phyloP scores from a whole-genome alignment of 2,888 invertebrate genomes.

The Eutolmus rufibarbis region DNA sequence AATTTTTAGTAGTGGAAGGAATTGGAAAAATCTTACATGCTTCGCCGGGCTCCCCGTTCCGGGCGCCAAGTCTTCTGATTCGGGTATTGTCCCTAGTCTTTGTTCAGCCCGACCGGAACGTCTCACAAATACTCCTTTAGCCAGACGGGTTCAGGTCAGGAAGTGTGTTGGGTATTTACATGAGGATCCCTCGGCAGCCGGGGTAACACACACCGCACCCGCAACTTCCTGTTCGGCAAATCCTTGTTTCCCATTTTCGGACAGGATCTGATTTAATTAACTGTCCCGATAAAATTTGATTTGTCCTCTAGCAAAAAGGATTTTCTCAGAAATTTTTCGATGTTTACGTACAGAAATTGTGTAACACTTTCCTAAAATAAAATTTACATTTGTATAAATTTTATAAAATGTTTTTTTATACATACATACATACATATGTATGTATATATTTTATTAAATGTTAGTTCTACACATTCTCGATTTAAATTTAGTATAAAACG shows the following conservation, averaged over 20 bases:
- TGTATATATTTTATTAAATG: background rate
- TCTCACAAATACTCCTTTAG: background rate
- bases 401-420: background rate
- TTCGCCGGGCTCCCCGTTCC: background rate
- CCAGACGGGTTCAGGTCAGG: background rate
- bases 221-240: background rate
- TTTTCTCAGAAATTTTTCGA: background rate
- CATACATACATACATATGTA: background rate
- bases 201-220: background rate
- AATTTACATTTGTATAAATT: background rate
- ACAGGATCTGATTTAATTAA: background rate
- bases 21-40: background rate
- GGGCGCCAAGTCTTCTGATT: background rate
- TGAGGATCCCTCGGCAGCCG: background rate
- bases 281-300: background rate
- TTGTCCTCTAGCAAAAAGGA: background rate
- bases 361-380: background rate
- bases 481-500: too few relatives aligned
- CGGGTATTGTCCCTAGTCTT: background rate
- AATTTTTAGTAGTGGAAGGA: background rate
- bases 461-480: background rate
- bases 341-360: background rate
- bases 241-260: background rate
- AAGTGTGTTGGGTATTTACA: background rate
- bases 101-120: background rate